A percentile compares a stretch with the other conserved stretches of the same genome.
These are phyloP conservation scores for Grammatotria lemairii DNA, from an alignment of 2,113 vertebrate genomes.

Conservation along the genomic window DNA sequence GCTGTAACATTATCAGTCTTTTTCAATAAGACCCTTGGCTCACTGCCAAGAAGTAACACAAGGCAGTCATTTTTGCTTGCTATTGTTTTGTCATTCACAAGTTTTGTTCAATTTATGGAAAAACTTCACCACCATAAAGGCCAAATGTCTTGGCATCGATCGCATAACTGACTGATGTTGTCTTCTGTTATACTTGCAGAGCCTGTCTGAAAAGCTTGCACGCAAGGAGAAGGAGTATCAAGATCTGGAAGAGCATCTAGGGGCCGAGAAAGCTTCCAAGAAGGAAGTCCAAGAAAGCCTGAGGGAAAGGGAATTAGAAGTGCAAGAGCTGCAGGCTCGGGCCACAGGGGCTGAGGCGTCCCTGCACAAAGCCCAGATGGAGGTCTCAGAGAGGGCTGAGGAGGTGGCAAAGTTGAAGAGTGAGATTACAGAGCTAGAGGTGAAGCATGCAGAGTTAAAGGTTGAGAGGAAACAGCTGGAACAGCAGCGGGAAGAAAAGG, in stretches of 20 bases:
- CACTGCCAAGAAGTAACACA: neutral
- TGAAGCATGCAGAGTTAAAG: conserved; percentile 85
- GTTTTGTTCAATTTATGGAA: neutral
- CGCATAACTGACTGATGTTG: neutral
- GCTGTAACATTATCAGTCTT: neutral
- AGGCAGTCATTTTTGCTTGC: neutral
- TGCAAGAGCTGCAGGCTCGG: conserved; percentile 83
- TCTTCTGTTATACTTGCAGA: conserved; percentile 58
- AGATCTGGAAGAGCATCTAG: conserved; percentile 78
- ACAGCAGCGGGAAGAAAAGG: conserved; percentile 90
- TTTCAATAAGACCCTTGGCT: neutral
- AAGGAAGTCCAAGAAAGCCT: conserved; percentile 78
- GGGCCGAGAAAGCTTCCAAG: conserved; percentile 75
- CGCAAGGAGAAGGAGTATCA: conserved; percentile 79
- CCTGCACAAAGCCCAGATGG: conserved; percentile 75
- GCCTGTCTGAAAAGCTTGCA: conserved; percentile 78
- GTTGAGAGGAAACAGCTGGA: conserved; percentile 89
- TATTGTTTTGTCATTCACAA: neutral
- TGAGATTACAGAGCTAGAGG: conserved; percentile 82
- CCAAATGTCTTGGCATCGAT: neutral
- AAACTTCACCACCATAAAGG: neutral
- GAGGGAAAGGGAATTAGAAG: conserved; percentile 84
- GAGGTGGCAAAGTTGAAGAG: conserved; percentile 77
- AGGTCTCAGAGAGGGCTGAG: conserved; percentile 77
- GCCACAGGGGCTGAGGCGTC: conserved; percentile 75